Base-by-base conservation (phyloP, 1,140 invertebrate species). In the Sminthurides bifidus region DNA sequence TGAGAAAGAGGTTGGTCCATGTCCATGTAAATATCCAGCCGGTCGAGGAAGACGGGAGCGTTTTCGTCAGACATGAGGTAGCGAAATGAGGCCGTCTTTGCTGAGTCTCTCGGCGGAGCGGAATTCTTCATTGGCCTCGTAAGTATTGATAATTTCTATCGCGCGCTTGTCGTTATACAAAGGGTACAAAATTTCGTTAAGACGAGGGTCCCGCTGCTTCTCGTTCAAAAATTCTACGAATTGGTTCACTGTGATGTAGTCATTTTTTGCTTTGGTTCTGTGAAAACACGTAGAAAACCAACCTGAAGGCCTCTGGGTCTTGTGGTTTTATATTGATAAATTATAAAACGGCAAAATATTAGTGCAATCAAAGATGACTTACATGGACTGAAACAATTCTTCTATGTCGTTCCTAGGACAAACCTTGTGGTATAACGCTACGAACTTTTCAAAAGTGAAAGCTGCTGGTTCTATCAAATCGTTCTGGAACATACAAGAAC, bases 51-150 rank as follows among this genome's bases (percentile, higher is more conserved):
- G 44, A 98, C 95, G 0, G 95, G 94, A 0, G 95, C 91, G 74
- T 98, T 98, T 72, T 98, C 95, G 73, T 98, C 95, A 0, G 93
- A 97, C 92, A 98, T 97, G 44, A 98, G 76, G 74, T 97, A 98
- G 43, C 92, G 82, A 72, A n/a, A 94, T 90, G 56, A 98, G 81
- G 29, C 92, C 94, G 72, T 97, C 92, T 72, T 94, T 84, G 43
- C 87, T 92, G 56, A 97, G 68, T 71, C 81, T 82, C 68, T 75
- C 61, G 77, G 80, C 65, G 14, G 45, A n/a, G 31, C 29, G 55
- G 19, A 44, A 37, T 37, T 84, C 82, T 65, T 87, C 81, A 68
- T 92, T 83, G 66, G 83, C 79, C 72, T 99, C 95, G 69, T 98
- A 98, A 43, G 85, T 88, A 48, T 80, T 81, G 64, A 99, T 93